Conservation (phyloP, 1,140 invertebrate genomes). For the Drosophila setifemur region DNA sequence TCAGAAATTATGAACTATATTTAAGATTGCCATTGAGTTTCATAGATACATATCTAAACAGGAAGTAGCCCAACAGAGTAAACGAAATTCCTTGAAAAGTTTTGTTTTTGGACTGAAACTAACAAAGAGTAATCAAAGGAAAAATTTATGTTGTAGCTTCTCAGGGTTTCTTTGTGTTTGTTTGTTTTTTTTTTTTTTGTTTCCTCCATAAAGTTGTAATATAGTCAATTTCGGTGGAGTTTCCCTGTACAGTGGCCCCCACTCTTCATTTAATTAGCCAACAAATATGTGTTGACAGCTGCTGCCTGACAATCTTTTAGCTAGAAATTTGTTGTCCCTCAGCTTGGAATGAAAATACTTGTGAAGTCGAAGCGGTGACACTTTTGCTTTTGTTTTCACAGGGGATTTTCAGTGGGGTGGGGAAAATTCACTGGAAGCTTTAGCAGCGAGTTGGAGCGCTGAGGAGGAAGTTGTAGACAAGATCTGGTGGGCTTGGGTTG, state of each 20-base stretch:
- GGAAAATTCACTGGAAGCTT: conserved; percentile 28
- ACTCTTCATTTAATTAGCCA: conserved; percentile 33
- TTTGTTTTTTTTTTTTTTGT: background rate
- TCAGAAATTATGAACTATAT: too few species aligned
- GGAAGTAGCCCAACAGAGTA: conserved; percentile 4
- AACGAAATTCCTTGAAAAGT: conserved; percentile 9
- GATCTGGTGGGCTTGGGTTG: conserved; percentile 16
- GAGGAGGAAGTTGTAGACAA: conserved; percentile 25
- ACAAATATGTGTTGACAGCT: conserved; percentile 46
- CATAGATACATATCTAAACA: conserved; percentile 10
- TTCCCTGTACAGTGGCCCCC: background rate
- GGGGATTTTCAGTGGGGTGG: background rate
- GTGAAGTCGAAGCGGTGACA: conserved; percentile 36
- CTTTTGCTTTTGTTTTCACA: conserved; percentile 69
- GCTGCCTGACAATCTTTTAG: conserved; percentile 62
- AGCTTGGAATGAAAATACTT: conserved; percentile 48
- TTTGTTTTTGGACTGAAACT: conserved; percentile 18
- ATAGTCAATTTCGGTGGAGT: conserved; percentile 25
- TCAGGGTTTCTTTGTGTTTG: conserved; percentile 3
- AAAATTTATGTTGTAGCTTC: conserved; percentile 26
- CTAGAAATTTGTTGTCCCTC: conserved; percentile 52
- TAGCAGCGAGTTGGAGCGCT: background rate
- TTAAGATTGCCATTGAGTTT: too few species aligned
- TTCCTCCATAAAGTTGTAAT: conserved; percentile 8
- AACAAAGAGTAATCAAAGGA: conserved; percentile 22